Evolutionary conservation across 2,113 vertebrate species (phyloP).

Genomic region (Zapornia atra): DNA sequence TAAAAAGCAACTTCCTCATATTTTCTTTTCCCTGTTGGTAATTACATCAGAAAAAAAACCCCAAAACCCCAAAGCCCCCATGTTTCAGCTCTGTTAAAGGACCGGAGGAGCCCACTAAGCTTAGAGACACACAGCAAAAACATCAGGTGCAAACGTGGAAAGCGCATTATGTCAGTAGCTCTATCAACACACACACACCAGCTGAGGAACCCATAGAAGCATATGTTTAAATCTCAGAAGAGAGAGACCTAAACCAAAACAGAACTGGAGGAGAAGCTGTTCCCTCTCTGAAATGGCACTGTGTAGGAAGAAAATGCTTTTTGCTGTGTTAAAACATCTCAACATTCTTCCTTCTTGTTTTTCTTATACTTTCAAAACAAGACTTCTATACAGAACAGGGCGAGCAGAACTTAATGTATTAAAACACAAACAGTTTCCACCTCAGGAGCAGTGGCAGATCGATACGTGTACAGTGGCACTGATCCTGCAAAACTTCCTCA

Average conservation of each 20-base stretch:
- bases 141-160: background rate
- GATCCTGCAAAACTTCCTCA: background rate
- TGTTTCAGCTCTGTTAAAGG: background rate
- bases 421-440: conserved; percentile 3
- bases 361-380: conserved; percentile 11
- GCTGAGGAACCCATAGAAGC: conserved; percentile 22
- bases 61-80: background rate
- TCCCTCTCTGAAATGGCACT: conserved; percentile 34
- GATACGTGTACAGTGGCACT: background rate
- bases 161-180: background rate
- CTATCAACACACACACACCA: conserved; percentile 5
- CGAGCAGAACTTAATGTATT: background rate
- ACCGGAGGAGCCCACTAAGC: background rate
- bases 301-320: conserved; percentile 52
- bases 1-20: background rate
- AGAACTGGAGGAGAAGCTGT: conserved; percentile 16
- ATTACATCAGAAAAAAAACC: background rate
- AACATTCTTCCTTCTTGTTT: background rate
- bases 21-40: background rate
- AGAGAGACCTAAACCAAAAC: conserved; percentile 64
- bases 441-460: background rate
- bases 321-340: conserved; percentile 45
- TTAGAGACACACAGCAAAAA: background rate
- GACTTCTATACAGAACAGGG: background rate
- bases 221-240: conserved; percentile 55